Percentiles rank a stretch among this genome's conserved stretches.
Conservation (phyloP, 2,888 invertebrate species). For the Tetanocera ferruginea region DNA sequence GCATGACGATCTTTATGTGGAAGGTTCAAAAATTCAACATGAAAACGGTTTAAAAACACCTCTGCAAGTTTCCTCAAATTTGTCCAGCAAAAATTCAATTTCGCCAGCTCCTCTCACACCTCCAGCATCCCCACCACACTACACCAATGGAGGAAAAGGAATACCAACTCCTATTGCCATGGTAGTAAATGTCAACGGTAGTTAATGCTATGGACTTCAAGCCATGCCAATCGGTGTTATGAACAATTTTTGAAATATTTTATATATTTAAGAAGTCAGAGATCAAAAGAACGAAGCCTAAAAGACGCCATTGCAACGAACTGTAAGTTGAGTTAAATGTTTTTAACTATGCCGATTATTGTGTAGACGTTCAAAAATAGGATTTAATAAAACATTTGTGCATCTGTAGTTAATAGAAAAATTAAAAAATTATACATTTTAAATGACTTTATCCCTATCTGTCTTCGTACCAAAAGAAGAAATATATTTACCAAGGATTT, state of each 20-base stretch:
- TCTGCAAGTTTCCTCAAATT: not conserved
- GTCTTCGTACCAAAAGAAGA: not conserved
- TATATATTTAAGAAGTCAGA: not conserved
- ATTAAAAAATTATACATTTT: not conserved
- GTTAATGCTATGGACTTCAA: conserved; percentile 55
- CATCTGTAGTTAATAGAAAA: conserved; percentile 10
- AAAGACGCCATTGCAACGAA: not conserved
- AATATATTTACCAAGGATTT: not conserved
- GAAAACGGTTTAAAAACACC: not conserved
- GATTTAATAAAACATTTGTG: not conserved
- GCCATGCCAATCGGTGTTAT: not conserved
- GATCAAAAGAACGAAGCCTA: not conserved
- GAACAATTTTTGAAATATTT: not conserved
- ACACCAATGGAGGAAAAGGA: conserved; percentile 44
- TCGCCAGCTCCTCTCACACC: conserved; percentile 60
- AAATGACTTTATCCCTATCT: not conserved
- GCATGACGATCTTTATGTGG: conserved; percentile 16
- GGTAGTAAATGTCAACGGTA: conserved; percentile 61
- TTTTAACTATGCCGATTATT: conserved; percentile 5
- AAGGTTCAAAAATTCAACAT: not conserved
- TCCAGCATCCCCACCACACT: conserved; percentile 59
- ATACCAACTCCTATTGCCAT: conserved; percentile 51
- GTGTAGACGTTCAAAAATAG: not conserved
- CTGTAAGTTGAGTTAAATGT: conserved; percentile 1
- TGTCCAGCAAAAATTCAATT: conserved; percentile 32